phyloP scores from a whole-genome alignment of 2,113 vertebrate species.

The Ptychochromis oligacanthus region DNA sequence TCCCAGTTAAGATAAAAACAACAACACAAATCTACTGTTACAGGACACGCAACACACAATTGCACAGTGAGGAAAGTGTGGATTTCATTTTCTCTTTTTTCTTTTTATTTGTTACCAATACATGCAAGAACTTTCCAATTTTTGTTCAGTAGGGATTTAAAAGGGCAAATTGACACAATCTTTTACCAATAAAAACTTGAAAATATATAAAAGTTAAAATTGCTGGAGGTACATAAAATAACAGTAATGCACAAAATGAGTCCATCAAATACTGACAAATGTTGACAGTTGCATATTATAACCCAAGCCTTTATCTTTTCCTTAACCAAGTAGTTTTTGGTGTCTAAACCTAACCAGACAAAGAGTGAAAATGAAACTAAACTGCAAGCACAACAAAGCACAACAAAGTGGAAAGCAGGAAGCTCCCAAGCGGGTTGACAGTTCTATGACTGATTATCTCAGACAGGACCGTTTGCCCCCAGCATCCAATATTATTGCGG shows the following conservation, averaged over 20 bases:
- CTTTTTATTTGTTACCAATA: constrained; percentile 37
- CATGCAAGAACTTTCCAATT: background rate
- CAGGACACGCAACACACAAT: constrained; percentile 4
- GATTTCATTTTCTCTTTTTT: background rate
- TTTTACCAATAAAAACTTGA: constrained; percentile 3
- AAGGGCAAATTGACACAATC: background rate
- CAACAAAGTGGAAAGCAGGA: background rate
- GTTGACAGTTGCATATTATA: background rate
- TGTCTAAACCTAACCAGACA: background rate
- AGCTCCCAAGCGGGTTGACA: background rate
- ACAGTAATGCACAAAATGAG: background rate
- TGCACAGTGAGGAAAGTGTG: constrained; percentile 11
- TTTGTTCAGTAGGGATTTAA: background rate
- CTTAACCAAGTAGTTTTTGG: background rate
- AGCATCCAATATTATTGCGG: background rate
- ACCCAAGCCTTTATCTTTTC: background rate
- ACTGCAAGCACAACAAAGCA: background rate
- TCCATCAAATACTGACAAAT: background rate
- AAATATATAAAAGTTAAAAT: background rate
- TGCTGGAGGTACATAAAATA: background rate
- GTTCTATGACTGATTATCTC: background rate
- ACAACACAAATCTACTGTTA: constrained; percentile 19
- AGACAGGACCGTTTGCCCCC: background rate
- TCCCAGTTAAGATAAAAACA: constrained; percentile 23
- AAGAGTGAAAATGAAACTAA: background rate